These are phyloP conservation scores for Leucoraja erinaceus DNA, from an alignment of 2,113 vertebrate species.

Conservation along the genomic window DNA sequence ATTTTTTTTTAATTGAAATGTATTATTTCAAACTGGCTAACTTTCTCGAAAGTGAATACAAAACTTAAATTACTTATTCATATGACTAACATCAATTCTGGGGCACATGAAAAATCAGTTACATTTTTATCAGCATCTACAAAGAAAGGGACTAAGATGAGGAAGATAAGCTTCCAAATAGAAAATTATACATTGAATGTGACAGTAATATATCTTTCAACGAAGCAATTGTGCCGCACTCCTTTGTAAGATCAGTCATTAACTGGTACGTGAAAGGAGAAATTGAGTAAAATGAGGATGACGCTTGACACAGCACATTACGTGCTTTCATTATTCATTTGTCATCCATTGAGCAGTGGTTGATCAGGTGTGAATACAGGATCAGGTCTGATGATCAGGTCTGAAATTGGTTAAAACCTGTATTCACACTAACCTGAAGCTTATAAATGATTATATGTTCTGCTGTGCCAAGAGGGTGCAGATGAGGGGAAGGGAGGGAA, in stretches of 20 bases:
- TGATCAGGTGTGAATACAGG: not conserved
- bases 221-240: not conserved
- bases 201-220: not conserved
- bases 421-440: not conserved
- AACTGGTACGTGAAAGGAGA: not conserved
- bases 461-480: too few species aligned
- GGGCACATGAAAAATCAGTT: conserved; percentile 16
- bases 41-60: not conserved
- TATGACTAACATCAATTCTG: not conserved
- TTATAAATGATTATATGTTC: not conserved
- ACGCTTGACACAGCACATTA: not conserved
- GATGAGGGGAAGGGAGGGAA: not conserved
- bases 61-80: not conserved
- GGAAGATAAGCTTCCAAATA: not conserved
- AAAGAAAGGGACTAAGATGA: not conserved
- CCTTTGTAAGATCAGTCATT: not conserved
- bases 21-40: not conserved
- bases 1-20: not conserved
- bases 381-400: too few species aligned
- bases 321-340: not conserved
- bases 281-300: not conserved
- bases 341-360: too few species aligned
- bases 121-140: not conserved
- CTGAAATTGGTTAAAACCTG: not conserved
- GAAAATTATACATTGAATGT: too few species aligned